Evolutionary conservation across 2,797 vertebrate species (phyloP), one percentile per base, ranked within the genome.

Genomic region (Morus bassanus): DNA sequence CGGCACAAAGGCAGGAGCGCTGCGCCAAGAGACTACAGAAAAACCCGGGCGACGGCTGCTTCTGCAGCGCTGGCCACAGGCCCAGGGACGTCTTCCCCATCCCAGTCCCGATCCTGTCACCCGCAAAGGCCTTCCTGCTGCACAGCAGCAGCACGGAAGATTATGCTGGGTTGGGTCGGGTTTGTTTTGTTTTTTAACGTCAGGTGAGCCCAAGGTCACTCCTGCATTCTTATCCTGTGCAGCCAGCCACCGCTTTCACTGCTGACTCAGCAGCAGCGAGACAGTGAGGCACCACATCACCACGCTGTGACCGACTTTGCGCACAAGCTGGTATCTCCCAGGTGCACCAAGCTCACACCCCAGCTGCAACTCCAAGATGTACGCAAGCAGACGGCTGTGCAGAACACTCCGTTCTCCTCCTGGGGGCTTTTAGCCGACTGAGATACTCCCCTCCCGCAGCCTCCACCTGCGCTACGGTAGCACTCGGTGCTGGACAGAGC

Each of bases 321-420:
- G 16, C 48, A 1, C 3, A 5, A 2, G 33, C 28, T 15, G 33
- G 25, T 6, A 14, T 4, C 67, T 64, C 41, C 74, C 39, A 13
- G 33, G 10, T 60, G 9, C 35, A 13, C n/a, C 5, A 4, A 13
- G 13, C 4, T 19, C 41, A 7, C 30, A 18, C 7, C 54, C 25
- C 3, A 7, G 8, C 56, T 7, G 13, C 2, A 17, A 7, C 51
- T 39, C 9, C 60, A 7, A 6, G 46, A 5, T 3, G 21, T 19
- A 16, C 37, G 23, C 10, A 3, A 18, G 56, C 23, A 33, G 61
- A 5, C 0, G 9, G 35, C 24, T 1, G 21, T 7, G 18, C 50
- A 39, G 22, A 30, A 51, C 6, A 2, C 45, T 16, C 5, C 2
- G 11, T 18, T n/a, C 46, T 12, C 7, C 74, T 27, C 7, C 11